Conservation (phyloP, 2,113 vertebrate genomes). For the Oncorhynchus tshawytscha region DNA sequence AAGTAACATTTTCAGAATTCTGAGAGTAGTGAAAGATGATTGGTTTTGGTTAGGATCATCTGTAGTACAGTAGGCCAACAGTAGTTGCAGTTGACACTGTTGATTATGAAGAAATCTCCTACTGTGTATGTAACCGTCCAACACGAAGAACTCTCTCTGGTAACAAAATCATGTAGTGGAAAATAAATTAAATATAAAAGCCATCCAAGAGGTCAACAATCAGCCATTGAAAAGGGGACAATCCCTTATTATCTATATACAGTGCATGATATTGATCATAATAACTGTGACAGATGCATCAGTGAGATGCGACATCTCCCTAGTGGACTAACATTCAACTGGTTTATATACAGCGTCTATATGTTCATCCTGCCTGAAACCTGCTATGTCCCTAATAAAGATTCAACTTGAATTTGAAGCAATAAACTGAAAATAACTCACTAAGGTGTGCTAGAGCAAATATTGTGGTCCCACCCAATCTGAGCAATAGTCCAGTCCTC, state of each 20-base stretch:
- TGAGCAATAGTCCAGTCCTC: too few relatives aligned
- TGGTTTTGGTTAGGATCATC: constrained; percentile 33
- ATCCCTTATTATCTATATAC: constrained; percentile 34
- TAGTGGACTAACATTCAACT: too few relatives aligned
- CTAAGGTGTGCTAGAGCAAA: too few relatives aligned
- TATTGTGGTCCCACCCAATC: too few relatives aligned
- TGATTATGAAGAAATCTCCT: constrained; percentile 37
- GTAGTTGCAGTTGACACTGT: background rate
- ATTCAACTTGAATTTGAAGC: too few relatives aligned
- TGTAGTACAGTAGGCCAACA: constrained; percentile 16
- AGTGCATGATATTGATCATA: constrained; percentile 43
- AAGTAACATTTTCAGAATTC: background rate
- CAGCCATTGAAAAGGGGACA: constrained; percentile 19
- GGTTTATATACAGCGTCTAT: constrained; percentile 30
- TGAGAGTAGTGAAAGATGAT: background rate
- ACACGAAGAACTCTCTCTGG: background rate
- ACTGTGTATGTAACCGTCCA: background rate
- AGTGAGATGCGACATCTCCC: constrained; percentile 26
- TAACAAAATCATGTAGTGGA: background rate
- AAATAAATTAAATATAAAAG: background rate
- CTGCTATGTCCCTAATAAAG: too few relatives aligned
- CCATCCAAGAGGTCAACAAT: constrained; percentile 25
- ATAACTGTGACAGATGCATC: constrained; percentile 11
- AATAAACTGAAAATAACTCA: too few relatives aligned
- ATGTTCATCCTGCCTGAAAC: background rate